A percentile compares a stretch with the other conserved stretches of the same genome.
Conservation (phyloP, 1,140 invertebrate species). For the Orchesella cincta region DNA sequence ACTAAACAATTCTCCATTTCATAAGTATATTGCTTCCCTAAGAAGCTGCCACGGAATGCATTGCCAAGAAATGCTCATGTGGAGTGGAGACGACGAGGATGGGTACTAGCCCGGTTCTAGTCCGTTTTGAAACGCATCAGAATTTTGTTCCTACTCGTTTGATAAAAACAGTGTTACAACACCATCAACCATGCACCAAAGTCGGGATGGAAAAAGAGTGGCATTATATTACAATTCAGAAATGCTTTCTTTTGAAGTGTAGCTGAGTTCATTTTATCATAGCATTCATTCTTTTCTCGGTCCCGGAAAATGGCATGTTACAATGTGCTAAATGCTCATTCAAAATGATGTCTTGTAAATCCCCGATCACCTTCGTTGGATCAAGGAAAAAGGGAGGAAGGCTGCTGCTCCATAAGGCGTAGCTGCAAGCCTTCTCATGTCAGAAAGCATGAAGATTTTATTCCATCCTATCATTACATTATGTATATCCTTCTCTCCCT, state of each 20-base stretch:
- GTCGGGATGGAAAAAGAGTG: constrained; percentile 5
- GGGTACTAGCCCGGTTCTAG: too few species aligned
- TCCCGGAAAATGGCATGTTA: constrained; percentile 7
- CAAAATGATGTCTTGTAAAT: constrained; percentile 7
- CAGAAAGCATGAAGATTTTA: not conserved
- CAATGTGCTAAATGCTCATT: constrained; percentile 9
- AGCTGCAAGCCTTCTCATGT: not conserved
- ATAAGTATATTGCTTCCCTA: not conserved
- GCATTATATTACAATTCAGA: not conserved
- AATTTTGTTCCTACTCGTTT: too few species aligned
- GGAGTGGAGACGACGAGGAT: too few species aligned
- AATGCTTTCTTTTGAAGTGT: not conserved
- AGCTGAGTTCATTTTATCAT: not conserved
- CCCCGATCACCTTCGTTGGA: constrained; percentile 1
- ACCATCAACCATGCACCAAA: not conserved
- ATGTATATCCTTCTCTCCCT: constrained; percentile 6
- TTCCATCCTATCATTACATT: not conserved
- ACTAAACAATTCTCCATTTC: not conserved
- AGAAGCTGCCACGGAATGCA: too few species aligned
- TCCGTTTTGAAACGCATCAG: too few species aligned
- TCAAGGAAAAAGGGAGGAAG: too few species aligned
- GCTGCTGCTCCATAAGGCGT: not conserved
- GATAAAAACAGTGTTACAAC: too few species aligned
- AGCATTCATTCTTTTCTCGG: not conserved
- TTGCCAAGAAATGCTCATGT: too few species aligned